These are phyloP conservation scores for Eupleurogrammus muticus DNA, from an alignment of 2,797 vertebrate species.

Conservation along the genomic window DNA sequence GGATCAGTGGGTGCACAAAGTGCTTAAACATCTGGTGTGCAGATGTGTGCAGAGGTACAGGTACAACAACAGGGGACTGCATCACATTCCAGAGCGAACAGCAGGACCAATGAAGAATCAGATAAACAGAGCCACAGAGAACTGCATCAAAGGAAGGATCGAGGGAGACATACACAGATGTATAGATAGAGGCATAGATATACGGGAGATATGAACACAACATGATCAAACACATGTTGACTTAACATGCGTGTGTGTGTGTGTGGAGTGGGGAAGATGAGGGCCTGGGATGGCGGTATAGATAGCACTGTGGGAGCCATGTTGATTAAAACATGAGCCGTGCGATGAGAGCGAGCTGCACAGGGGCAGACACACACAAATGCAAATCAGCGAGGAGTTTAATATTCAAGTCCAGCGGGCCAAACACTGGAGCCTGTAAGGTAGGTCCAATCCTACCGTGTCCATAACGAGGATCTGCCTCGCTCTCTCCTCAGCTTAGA, in stretches of 20 bases:
- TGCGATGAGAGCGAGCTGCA: constrained; percentile 53
- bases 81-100: constrained; percentile 56
- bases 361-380: constrained; percentile 63
- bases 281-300: constrained; percentile 33
- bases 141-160: constrained; percentile 54
- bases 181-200: constrained; percentile 28
- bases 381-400: constrained; percentile 74
- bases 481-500: constrained; percentile 29
- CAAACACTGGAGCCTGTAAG: constrained; percentile 46
- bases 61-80: constrained; percentile 42
- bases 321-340: constrained; percentile 75
- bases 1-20: constrained; percentile 8
- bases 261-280: constrained; percentile 2
- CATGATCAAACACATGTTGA: constrained; percentile 54
- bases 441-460: constrained; percentile 28
- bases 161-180: constrained; percentile 11
- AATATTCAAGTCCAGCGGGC: constrained; percentile 71
- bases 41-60: constrained; percentile 59
- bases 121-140: constrained; percentile 35
- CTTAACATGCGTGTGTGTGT: constrained; percentile 26
- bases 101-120: constrained; percentile 48
- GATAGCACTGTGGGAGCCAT: constrained; percentile 45
- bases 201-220: constrained; percentile 18
- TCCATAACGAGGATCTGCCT: constrained; percentile 24
- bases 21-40: constrained; percentile 65